Base-by-base conservation (phyloP, 2,797 vertebrate genomes). In the Chrosomus eos region DNA sequence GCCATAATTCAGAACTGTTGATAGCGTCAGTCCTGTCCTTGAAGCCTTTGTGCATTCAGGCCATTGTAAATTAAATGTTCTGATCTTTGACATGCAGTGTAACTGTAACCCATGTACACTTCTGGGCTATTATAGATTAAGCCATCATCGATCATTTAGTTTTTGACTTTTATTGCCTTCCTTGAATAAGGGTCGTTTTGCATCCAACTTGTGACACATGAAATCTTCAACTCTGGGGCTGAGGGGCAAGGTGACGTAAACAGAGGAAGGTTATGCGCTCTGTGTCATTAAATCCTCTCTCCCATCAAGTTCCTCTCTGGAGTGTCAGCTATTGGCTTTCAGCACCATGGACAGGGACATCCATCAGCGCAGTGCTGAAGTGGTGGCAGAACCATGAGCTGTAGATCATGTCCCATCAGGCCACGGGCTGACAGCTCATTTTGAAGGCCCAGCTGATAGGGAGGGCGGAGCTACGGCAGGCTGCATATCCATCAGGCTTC, bases 401-500 rank as follows among this genome's bases (percentile, higher is more conserved):
- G 90, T 95, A 94, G 92, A 94, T 95, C 92, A 93, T 89, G 0
- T 80, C 68, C 87, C 83, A 89, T 94, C 92, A 93, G 90, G 88
- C 80, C 87, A 87, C 58, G 2, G 60, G 81, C 51, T 93, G 94
- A 94, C 94, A 93, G 92, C 91, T 94, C 92, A 93, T 91, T 93
- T 89, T 85, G 78, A 88, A 87, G 89, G 82, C 84, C 86, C 86
- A 43, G 84, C 88, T 89, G 89, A 92, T 91, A 84, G 83, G 74
- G 87, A 89, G 86, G 58, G 84, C 84, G 83, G 86, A 89, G 36
- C 77, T 72, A 45, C 67, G 8, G 71, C 77, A 64, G 71, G 81
- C 43, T 74, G n/a, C 60, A 88, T 87, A 93, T 95, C 87, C 82
- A 91, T 95, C 94, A 93, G 1, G 23, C 87, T 82, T 88, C 87